Percentiles rank a stretch among this genome's conserved stretches.
Conservation (phyloP, 35 echinoderm and acorn worm genomes). For the Strongylocentrotus purpuratus region DNA sequence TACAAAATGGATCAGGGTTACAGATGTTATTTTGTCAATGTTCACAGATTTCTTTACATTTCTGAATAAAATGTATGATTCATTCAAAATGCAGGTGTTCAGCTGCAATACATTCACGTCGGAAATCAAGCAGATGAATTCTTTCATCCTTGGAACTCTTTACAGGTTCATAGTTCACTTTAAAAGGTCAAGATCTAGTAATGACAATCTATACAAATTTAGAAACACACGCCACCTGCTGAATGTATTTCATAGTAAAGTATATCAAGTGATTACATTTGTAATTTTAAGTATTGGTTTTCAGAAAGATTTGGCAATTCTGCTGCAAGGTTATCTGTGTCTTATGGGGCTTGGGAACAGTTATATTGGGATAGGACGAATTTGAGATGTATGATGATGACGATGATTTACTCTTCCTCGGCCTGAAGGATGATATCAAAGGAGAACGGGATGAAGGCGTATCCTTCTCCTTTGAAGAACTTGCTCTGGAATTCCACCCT, state of each 20-base stretch:
- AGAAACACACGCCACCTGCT: neutral
- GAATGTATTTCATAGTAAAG: neutral
- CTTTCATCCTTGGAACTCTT: neutral
- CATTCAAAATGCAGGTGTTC: too few species aligned
- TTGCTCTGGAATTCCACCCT: constrained; percentile 99
- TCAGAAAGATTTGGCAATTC: too few species aligned
- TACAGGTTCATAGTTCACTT: neutral
- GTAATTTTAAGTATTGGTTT: too few species aligned
- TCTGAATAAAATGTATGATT: too few species aligned
- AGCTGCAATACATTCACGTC: too few species aligned
- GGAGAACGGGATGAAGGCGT: constrained; percentile 85
- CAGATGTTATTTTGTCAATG: too few species aligned
- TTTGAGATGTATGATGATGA: neutral
- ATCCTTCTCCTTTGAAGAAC: constrained; percentile 88
- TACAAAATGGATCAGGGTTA: too few species aligned
- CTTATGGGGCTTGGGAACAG: neutral
- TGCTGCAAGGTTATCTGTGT: too few species aligned
- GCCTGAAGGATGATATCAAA: constrained; percentile 68
- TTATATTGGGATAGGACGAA: neutral
- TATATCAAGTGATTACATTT: too few species aligned
- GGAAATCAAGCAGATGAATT: too few species aligned
- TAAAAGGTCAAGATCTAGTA: neutral
- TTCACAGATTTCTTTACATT: too few species aligned
- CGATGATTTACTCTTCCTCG: constrained; percentile 55
- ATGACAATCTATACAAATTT: neutral